Evolutionary conservation across 2,113 vertebrate genomes (phyloP), one percentile per base, ranked within the genome.

Genomic region (Ahaetulla prasina): DNA sequence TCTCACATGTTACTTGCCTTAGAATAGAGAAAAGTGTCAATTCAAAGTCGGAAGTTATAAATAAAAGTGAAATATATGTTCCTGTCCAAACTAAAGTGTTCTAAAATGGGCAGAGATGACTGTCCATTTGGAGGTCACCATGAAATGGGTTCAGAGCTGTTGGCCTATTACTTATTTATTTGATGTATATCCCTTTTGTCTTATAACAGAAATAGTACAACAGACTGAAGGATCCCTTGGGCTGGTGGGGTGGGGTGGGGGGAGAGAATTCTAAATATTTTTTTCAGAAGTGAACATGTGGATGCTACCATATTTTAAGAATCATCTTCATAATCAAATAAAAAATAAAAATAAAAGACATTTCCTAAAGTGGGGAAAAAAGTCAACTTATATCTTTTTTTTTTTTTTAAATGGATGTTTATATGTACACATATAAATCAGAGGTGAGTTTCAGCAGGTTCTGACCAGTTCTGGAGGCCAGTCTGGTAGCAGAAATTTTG

Each of bases 231-330:
- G 55, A 80, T 39, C 35, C 35, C 35, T 1, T n/a, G 18, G 53
- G 53, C 1, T 3, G n/a, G n/a, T n/a, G n/a, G n/a, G n/a, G n/a
- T n/a, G n/a, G n/a, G 39, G 9, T 6, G 25, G 12, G n/a, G 68
- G 2, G 22, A 8, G 57, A 30, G 9, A 60, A 23, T 20, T 80
- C 1, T 43, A 74, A 74, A 74, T 39, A 8, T 14, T 39, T 74
- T 90, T 10, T 89, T 92, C 49, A n/a, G 93, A 94, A 95, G 91
- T 93, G 87, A 94, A 94, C 89, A 12, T 53, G 8, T 90, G 91
- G 54, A 30, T 94, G 55, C 85, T 91, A 39, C 18, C 35, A 22
- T 80, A 54, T 91, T 89, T 94, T 89, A 92, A 2, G 54, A 93
- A 91, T 60, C 14, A 87, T 92, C 54, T 74, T 94, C 3, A 2